Base-by-base conservation (phyloP, 2,797 vertebrate species). In the Spinibarbus caldwelli region DNA sequence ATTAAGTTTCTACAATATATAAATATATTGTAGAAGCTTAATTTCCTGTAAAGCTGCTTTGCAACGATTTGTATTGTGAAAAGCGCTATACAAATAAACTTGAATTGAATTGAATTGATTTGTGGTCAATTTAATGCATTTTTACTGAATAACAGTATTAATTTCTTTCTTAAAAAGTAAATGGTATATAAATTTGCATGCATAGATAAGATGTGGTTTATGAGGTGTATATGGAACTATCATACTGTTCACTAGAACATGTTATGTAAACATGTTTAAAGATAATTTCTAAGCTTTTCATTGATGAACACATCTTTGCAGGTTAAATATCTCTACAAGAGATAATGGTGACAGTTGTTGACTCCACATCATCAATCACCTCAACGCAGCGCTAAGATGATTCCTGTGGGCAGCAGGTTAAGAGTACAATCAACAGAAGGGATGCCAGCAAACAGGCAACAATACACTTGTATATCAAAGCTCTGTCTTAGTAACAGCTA, bases 261-360 rank as follows among this genome's bases (percentile, higher is more conserved):
- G 9, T 73, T 21, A 21, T 31, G 47, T 26, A 8, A 70, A 15
- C 38, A 43, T 2, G 7, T 29, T 45, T 9, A 45, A n/a, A 71
- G 11, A 43, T 15, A 5, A 41, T 59, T 78, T 43, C 34, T 17
- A 78, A 62, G 23, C 23, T 10, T 78, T 78, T 29, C 8, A 62
- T 62, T 14, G 4, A 57, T 62, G 1, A 21, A 78, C 38, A 4
- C 57, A 64, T 64, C 41, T 64, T 41, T 29, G 77, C 57, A 79
- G 14, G n/a, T 79, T 79, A 47, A 64, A 64, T 79, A 41, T 7
- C 10, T 64, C 23, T 59, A 54, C 14, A 3, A 47, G 43, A 66
- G 59, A 47, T 45, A 80, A 47, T 80, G 62, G 17, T 67, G 59
- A 47, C 78, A 80, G 78, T 10, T 80, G 78, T 67, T 80, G 26